phyloP scores from a whole-genome alignment of 2,113 vertebrate species.

The Terrapene triunguis region DNA sequence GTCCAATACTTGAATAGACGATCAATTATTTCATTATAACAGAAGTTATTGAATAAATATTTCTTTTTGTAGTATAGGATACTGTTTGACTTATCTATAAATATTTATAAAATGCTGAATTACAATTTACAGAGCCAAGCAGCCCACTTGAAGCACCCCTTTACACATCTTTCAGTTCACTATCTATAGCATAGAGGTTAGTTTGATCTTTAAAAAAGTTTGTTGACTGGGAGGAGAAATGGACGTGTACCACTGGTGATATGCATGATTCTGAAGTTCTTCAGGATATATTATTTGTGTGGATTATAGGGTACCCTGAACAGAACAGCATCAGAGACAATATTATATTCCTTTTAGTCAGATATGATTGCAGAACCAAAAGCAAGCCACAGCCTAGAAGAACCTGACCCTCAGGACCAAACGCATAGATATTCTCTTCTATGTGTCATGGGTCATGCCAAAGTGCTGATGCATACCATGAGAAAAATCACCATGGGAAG shows the following conservation, averaged over 20 bases:
- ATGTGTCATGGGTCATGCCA: no score
- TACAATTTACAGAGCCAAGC: neutral
- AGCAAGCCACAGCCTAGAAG: neutral
- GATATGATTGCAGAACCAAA: neutral
- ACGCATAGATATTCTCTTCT: no score
- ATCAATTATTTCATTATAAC: neutral
- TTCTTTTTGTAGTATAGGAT: neutral
- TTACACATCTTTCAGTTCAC: neutral
- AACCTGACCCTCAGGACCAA: neutral
- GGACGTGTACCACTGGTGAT: neutral
- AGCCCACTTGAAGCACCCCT: fast-evolving
- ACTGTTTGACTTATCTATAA: neutral
- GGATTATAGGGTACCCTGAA: neutral
- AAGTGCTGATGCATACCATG: no score
- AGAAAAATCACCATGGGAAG: no score
- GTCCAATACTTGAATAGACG: fast-evolving
- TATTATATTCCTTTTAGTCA: neutral
- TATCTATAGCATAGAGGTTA: neutral
- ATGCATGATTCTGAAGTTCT: neutral
- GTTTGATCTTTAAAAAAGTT: neutral
- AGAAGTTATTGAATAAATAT: neutral
- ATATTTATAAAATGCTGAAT: neutral
- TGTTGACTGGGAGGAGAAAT: neutral
- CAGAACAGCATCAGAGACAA: neutral
- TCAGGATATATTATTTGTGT: neutral